These are phyloP conservation scores for Sphyrna mokarran DNA, from an alignment of 2,113 vertebrate genomes.

Conservation along the genomic window DNA sequence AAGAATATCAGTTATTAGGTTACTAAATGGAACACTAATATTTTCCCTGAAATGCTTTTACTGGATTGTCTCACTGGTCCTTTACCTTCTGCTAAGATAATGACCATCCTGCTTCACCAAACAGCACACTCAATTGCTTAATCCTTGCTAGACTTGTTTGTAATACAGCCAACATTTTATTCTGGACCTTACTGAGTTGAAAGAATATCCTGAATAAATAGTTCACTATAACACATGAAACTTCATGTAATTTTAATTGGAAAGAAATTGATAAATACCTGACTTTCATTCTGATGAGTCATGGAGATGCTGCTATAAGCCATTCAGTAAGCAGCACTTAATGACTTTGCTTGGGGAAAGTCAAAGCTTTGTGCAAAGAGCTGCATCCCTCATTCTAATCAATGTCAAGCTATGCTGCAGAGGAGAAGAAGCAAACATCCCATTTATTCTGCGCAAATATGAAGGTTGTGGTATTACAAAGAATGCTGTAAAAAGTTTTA, in stretches of 20 bases:
- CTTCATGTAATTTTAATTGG: conserved; percentile 28
- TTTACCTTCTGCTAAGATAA: background rate
- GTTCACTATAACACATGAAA: background rate
- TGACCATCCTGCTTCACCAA: background rate
- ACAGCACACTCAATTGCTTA: background rate
- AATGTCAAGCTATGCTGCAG: conserved; percentile 8
- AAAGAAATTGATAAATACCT: conserved; percentile 35
- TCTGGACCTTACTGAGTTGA: conserved; percentile 24
- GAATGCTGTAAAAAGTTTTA: background rate
- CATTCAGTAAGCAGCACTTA: conserved; percentile 21
- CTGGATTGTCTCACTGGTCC: background rate
- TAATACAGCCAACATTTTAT: background rate
- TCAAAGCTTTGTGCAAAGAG: conserved; percentile 3
- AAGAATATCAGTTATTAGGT: background rate
- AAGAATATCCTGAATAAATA: background rate
- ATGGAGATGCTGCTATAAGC: conserved; percentile 28
- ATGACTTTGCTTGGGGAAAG: conserved; percentile 26
- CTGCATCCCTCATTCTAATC: conserved; percentile 23
- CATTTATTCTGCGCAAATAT: background rate
- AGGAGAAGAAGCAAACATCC: background rate
- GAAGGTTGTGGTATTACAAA: background rate
- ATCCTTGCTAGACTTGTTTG: background rate
- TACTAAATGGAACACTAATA: background rate
- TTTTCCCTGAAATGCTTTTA: background rate
- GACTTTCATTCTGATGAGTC: conserved; percentile 24